Conservation (phyloP, 2,113 vertebrate genomes). For the Myiozetetes cayanensis region DNA sequence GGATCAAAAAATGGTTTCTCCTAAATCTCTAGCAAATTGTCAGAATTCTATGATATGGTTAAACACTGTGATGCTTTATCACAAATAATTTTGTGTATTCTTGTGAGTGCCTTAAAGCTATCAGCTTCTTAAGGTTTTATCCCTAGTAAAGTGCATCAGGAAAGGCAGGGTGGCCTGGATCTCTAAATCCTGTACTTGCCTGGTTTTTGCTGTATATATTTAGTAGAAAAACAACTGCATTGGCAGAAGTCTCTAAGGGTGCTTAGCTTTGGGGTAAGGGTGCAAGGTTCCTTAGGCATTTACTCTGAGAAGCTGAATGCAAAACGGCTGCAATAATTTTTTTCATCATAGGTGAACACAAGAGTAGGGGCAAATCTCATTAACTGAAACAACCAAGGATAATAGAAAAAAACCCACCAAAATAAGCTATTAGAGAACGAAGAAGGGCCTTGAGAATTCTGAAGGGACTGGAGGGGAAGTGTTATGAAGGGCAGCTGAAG, state of each 20-base stretch:
- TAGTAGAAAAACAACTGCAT: neutral
- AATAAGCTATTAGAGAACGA: neutral
- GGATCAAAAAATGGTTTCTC: neutral
- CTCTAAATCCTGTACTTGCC: neutral
- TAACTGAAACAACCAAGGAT: neutral
- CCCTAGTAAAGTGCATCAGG: neutral
- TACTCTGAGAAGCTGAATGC: neutral
- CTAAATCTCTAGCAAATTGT: neutral
- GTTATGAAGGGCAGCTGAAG: neutral
- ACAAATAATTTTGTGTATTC: neutral
- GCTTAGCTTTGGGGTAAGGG: neutral
- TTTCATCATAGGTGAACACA: neutral
- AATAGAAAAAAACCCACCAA: neutral
- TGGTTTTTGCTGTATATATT: neutral
- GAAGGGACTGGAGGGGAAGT: neutral
- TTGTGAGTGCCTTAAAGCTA: neutral
- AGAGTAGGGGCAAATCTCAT: neutral
- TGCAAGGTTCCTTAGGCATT: neutral
- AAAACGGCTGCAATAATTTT: neutral
- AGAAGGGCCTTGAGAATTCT: neutral
- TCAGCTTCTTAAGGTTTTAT: neutral
- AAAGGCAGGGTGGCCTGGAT: neutral
- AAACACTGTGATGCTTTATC: neutral
- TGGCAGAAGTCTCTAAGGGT: neutral
- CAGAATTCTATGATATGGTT: neutral